A percentile compares a stretch with the other conserved stretches of the same genome.
phyloP scores from a whole-genome alignment of 2,888 invertebrate species.

The Metallyticus violacea region DNA sequence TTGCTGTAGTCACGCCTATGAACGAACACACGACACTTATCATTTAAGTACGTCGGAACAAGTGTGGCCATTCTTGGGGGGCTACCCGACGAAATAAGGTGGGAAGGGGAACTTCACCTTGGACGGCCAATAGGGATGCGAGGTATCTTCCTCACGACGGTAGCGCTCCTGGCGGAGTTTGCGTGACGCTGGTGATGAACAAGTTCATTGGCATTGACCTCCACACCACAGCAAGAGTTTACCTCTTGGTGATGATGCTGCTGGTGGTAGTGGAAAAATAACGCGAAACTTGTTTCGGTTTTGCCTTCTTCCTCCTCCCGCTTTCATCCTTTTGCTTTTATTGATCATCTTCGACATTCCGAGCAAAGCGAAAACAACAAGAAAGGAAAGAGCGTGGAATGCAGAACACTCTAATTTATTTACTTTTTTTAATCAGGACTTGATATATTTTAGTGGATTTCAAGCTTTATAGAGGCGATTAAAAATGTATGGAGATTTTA shows the following conservation, averaged over 20 bases:
- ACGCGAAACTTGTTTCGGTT: not conserved
- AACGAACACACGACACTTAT: not conserved
- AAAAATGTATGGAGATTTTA: not conserved
- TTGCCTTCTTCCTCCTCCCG: not conserved
- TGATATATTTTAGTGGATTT: not conserved
- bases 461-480: not conserved
- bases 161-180: not conserved
- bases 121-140: not conserved
- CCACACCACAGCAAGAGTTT: not conserved
- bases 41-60: not conserved
- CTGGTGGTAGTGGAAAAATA: not conserved
- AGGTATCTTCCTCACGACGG: not conserved
- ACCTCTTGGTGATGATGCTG: not conserved
- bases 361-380: not conserved
- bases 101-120: not conserved
- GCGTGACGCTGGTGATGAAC: not conserved
- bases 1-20: not conserved
- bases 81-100: not conserved
- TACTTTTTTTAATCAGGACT: not conserved
- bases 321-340: not conserved
- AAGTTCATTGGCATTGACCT: constrained; percentile 18
- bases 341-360: not conserved
- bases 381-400: not conserved
- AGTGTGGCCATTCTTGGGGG: not conserved
- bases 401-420: not conserved